phyloP scores from a whole-genome alignment of 2,888 invertebrate species.

The Axea sp. region DNA sequence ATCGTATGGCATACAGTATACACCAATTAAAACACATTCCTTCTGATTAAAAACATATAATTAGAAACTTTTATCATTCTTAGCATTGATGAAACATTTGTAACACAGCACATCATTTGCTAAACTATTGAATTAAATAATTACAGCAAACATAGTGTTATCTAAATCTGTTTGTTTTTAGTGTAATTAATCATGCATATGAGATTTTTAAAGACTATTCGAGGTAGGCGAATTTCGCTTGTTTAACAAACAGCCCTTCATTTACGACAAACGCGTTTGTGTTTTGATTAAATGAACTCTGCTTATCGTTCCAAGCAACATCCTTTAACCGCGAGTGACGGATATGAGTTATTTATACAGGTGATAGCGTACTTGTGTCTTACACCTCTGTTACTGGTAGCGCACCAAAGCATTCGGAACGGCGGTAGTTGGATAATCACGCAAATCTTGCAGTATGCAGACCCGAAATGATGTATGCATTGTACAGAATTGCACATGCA shows the following conservation, averaged over 20 bases:
- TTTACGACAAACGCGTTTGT: background rate
- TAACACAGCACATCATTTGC: too few relatives aligned
- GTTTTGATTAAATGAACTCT: slow-evolving; percentile 1
- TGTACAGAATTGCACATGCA: slow-evolving; percentile 39
- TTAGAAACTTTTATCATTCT: too few relatives aligned
- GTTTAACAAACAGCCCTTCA: background rate
- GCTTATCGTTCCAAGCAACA: slow-evolving; percentile 3
- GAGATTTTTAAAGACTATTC: too few relatives aligned
- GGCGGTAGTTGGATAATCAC: slow-evolving; percentile 29
- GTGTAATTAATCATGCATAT: too few relatives aligned
- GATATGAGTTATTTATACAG: slow-evolving; percentile 35
- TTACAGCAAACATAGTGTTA: too few relatives aligned
- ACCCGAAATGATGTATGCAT: slow-evolving; percentile 39
- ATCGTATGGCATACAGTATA: too few relatives aligned
- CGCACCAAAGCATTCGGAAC: slow-evolving; percentile 23
- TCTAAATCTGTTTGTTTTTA: too few relatives aligned
- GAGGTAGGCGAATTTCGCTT: too few relatives aligned
- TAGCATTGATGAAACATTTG: too few relatives aligned
- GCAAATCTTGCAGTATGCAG: slow-evolving; percentile 40
- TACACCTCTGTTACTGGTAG: slow-evolving; percentile 22
- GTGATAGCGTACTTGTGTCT: slow-evolving; percentile 42
- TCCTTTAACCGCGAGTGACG: slow-evolving; percentile 7
- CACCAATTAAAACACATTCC: too few relatives aligned
- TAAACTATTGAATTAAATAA: too few relatives aligned
- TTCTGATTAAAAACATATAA: too few relatives aligned